Evolutionary conservation across 2,888 invertebrate genomes (phyloP).

Genomic region (Protula sp.): DNA sequence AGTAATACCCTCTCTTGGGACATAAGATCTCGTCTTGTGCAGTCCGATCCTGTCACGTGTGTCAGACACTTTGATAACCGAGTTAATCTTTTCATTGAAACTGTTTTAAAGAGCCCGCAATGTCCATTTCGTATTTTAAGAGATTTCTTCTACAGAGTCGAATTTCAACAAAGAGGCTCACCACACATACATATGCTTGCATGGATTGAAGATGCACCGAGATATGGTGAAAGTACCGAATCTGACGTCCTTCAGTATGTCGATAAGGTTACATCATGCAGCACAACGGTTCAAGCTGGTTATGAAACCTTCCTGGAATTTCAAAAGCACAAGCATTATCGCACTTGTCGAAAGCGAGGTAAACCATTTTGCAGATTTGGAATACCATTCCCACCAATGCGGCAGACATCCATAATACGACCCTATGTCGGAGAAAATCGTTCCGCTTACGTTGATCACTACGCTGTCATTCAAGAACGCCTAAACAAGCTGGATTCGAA

Average conservation of each 20-base stretch:
- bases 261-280: neutral
- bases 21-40: neutral
- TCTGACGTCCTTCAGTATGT: neutral
- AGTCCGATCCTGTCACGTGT: neutral
- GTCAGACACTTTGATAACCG: neutral
- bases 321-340: conserved; percentile 1
- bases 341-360: neutral
- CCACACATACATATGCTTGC: conserved; percentile 3
- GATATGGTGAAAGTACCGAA: neutral
- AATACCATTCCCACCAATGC: neutral
- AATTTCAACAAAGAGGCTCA: conserved; percentile 5
- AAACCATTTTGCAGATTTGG: neutral
- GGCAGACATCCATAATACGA: neutral
- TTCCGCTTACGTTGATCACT: neutral
- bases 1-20: neutral
- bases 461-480: neutral
- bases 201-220: conserved; percentile 4
- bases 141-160: conserved; percentile 4
- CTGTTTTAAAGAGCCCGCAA: neutral
- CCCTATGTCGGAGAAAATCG: neutral
- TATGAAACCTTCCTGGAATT: neutral
- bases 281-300: neutral
- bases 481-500: neutral
- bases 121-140: neutral
- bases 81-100: neutral